Conservation (phyloP, 2,113 vertebrate species). For the Alouatta palliata region DNA sequence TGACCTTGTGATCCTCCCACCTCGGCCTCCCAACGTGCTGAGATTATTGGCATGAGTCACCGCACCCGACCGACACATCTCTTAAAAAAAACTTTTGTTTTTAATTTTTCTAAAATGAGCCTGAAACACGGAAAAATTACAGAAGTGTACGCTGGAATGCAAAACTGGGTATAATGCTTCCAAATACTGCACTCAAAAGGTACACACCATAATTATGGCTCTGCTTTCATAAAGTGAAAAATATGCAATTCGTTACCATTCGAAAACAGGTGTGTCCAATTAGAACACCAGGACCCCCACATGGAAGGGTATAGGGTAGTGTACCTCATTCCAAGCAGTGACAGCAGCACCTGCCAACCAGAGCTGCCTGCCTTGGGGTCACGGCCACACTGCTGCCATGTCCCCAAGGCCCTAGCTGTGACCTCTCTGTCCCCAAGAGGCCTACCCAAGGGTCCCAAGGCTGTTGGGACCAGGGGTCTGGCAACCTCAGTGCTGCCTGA, state of each 20-base stretch:
- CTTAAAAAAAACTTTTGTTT: not conserved
- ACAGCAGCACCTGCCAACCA: not conserved
- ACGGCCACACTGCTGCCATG: not conserved
- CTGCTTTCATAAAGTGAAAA: not conserved
- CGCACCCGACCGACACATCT: no score
- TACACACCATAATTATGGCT: not conserved
- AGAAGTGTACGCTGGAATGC: not conserved
- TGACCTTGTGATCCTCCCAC: no score
- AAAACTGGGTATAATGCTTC: not conserved
- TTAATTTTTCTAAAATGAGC: not conserved
- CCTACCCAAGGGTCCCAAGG: not conserved
- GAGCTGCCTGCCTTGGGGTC: not conserved
- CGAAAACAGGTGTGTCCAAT: not conserved
- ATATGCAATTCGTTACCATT: not conserved
- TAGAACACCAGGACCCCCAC: no score
- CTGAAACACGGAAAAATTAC: not conserved
- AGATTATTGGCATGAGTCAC: no score
- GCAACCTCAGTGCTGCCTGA: not conserved
- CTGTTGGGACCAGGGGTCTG: not conserved
- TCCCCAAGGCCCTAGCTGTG: not conserved
- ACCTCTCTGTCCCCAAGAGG: not conserved
- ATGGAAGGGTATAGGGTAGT: accelerated
- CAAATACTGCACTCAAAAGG: not conserved
- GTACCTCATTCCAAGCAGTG: not conserved
- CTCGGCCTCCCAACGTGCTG: no score